Conservation (phyloP, 2,888 invertebrate species). For the Biston betularia region DNA sequence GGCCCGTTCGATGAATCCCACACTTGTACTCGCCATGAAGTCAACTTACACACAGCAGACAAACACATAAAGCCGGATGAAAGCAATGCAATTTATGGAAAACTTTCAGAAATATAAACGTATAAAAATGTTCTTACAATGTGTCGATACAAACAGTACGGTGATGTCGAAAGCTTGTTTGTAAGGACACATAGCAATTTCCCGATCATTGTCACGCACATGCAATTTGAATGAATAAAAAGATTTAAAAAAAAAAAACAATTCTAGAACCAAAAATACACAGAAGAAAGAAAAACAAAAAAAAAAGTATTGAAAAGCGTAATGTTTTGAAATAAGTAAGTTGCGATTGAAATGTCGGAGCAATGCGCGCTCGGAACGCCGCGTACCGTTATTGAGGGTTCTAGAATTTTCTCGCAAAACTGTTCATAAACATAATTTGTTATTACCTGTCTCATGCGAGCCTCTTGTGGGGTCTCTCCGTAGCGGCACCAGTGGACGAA, state of each 20-base stretch:
- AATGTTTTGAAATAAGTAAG: slow-evolving; percentile 36
- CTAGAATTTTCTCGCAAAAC: slow-evolving; percentile 46
- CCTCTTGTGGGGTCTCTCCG: slow-evolving; percentile 88
- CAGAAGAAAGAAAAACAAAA: slow-evolving; percentile 36
- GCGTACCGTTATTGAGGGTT: slow-evolving; percentile 53
- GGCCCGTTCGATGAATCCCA: slow-evolving; percentile 6
- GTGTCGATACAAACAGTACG: slow-evolving; percentile 35
- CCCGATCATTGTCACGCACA: slow-evolving; percentile 58
- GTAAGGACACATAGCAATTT: slow-evolving; percentile 62
- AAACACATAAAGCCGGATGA: slow-evolving; percentile 71
- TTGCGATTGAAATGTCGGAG: slow-evolving; percentile 42
- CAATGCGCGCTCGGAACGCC: slow-evolving; percentile 37
- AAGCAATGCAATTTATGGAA: slow-evolving; percentile 52
- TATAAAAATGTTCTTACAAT: slow-evolving; percentile 61
- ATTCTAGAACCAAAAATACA: slow-evolving; percentile 64
- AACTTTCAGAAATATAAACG: slow-evolving; percentile 45
- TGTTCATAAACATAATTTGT: slow-evolving; percentile 21
- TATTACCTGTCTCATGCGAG: slow-evolving; percentile 89
- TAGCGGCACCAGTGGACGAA: slow-evolving; percentile 91
- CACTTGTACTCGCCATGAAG: slow-evolving; percentile 48
- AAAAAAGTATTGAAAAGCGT: slow-evolving; percentile 27
- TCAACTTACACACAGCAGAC: slow-evolving; percentile 53
- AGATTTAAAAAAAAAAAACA: slow-evolving; percentile 41
- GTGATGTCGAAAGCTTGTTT: slow-evolving; percentile 42
- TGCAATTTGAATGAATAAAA: slow-evolving; percentile 54